Evolutionary conservation across 2,888 invertebrate genomes (phyloP), one percentile per base, ranked within the genome.

Genomic region (Parapristionchus giblindavisi): DNA sequence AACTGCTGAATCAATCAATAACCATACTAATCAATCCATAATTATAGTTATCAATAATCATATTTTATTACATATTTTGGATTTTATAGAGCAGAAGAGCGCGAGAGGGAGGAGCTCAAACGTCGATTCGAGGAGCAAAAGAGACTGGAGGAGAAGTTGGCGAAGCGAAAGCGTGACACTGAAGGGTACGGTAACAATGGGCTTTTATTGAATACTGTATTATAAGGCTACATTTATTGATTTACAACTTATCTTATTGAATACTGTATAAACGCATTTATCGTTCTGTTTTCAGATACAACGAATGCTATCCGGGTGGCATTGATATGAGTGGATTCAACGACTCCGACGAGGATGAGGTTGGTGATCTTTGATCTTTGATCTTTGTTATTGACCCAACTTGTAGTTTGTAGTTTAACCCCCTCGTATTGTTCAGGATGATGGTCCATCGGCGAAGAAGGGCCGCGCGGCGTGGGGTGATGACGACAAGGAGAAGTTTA

Each of bases 311-410:
- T 76, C 83, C 83, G 21, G 81, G 80, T 43, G 83, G 83, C 4
- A 72, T 83, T 51, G 80, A 82, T 48, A 76, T 82, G 78, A 79
- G 76, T 74, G 80, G 81, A 21, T 76, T 72, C 11, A 76, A 77
- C 75, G 85, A 84, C 63, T 79, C 80, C 0, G 85, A 85, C 65
- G 86, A 86, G 87, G 99, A 99, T 76, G 89, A 95, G 1, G 99
- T 99, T 89, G 61, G 32, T 36, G 8, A 34, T 17, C 14, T 2
- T 34, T 29, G 17, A 24, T 24, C 43, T 65, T 65, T 21, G 43
- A 60, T 76, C 27, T 61, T 78, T 38, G 5, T 52, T 52, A 36
- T 70, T 27, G 52, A 34, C 52, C 36, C 52, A 32, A 24, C 1
- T 52, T 38, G 27, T 36, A 29, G 32, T 21, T 21, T 29, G 40